Base-by-base conservation (phyloP, 2,113 vertebrate species). In the Antechinus stuartii region DNA sequence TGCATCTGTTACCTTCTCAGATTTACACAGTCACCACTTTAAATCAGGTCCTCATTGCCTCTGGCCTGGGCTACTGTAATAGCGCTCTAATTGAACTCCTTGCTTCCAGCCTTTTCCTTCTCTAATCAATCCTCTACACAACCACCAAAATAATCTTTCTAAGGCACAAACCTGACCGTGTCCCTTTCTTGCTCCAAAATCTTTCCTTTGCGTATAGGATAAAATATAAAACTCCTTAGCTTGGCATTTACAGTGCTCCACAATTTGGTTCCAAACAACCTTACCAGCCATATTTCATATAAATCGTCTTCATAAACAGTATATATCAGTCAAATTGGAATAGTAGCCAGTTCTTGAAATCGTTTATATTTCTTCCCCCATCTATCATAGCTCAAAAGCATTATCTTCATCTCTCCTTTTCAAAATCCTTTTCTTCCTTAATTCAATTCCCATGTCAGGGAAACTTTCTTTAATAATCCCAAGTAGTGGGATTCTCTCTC, bases 51-150 rank as follows among this genome's bases (percentile, higher is more conserved):
- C 68, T 84, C n/a, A 23, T 84, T 23, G 68, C 68, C 68, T 84
- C 68, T 84, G n/a, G 68, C 68, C n/a, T 16, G 19, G 68, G n/a
- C n/a, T 84, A 84, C 68, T 42, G 68, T 84, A 84, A 84, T 42
- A 42, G 68, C 6, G n/a, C 42, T 42, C n/a, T 84, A 84, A 84
- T 84, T 84, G 68, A 84, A 84, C 68, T 42, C 68, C n/a, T 84
- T 84, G 68, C 68, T 84, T 84, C 68, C n/a, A 84, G 68, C 68
- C n/a, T 84, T 84, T 84, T 84, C 68, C 68, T n/a, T 84, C n/a
- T 84, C 35, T 84, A 84, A 84, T 42, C 68, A 84, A 84, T 84
- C 68, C 68, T 84, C 68, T 84, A 84, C 68, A 84, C 68, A 84
- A 42, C n/a, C 42, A 84, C n/a, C 68, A 84, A 84, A 42, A 84